Evolutionary conservation across 2,113 vertebrate species (phyloP), one percentile per base, ranked within the genome.

Genomic region (Tenrec ecaudatus): DNA sequence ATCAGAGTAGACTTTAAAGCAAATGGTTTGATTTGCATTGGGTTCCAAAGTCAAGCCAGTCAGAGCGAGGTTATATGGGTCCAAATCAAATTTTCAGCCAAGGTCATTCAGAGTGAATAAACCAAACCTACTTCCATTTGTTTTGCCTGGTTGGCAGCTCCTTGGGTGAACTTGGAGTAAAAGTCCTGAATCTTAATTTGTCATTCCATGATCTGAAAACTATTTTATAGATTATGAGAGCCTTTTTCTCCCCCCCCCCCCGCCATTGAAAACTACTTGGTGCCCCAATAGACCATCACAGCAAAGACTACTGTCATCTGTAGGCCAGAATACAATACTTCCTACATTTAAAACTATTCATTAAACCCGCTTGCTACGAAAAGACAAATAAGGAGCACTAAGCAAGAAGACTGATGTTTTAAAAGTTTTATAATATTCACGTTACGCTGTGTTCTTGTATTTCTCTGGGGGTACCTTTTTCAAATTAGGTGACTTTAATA

Each of bases 401-500:
- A 73, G 60, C 31, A n/a, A 11, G 68, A 73, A 2, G 31, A 78
- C 43, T 57, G 68, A 90, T 17, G 11, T 82, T 15, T 62, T 88
- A 75, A 94, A 90, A 69, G 4, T 81, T 78, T 90, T 69, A 87
- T 78, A 60, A 62, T 88, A 92, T 91, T 91, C 69, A 1, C 90
- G 36, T 36, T 43, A 38, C 36, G 3, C 6, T 62, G 7, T 82
- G 15, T 69, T 90, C 80, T 85, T 10, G 0, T 82, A 82, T 82
- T 60, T 95, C 80, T 92, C 92, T 94, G 29, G 40, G 84, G 36
- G 85, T 92, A 82, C 27, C 71, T 79, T 73, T 7, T 81, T 90
- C 93, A 96, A 75, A 88, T 92, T 82, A 83, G 57, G 38, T 95
- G 47, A 96, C 86, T 92, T 96, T 94, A 94, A 94, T 95, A 92